phyloP scores from a whole-genome alignment of 1,140 invertebrate genomes.

The Drosophila persimilis region DNA sequence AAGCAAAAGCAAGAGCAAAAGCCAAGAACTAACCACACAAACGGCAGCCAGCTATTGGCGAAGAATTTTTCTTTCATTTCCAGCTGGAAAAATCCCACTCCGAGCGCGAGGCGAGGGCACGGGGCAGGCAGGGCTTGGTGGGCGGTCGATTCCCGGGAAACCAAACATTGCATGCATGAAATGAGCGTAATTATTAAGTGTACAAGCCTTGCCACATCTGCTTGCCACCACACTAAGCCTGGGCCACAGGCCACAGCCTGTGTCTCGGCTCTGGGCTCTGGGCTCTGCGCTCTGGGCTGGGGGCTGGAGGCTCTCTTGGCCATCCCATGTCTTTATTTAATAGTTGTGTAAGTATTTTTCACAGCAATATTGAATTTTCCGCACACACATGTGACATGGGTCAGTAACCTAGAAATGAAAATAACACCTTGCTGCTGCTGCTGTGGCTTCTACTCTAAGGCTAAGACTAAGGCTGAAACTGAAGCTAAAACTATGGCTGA shows the following conservation, averaged over 20 bases:
- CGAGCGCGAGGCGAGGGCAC: slow-evolving; percentile 29
- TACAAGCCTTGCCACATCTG: slow-evolving; percentile 59
- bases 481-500: slow-evolving; percentile 14
- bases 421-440: slow-evolving; percentile 65
- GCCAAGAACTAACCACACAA: slow-evolving; percentile 42
- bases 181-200: slow-evolving; percentile 81
- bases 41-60: slow-evolving; percentile 47
- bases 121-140: slow-evolving; percentile 32
- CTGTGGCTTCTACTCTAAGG: slow-evolving; percentile 29
- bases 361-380: slow-evolving; percentile 82
- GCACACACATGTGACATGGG: slow-evolving; percentile 79
- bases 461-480: slow-evolving; percentile 33
- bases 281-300: slow-evolving; percentile 26
- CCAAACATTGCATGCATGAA: slow-evolving; percentile 80
- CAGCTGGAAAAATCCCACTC: slow-evolving; percentile 68
- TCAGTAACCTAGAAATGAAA: slow-evolving; percentile 81
- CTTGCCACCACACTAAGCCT: slow-evolving; percentile 2
- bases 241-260: too few species aligned
- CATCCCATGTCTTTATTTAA: slow-evolving; percentile 74
- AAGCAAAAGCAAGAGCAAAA: slow-evolving; percentile 6
- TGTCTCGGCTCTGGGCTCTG: too few species aligned
- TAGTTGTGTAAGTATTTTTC: slow-evolving; percentile 81
- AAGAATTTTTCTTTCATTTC: slow-evolving; percentile 78
- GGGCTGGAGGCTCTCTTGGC: slow-evolving; percentile 17
- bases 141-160: slow-evolving; percentile 71